Evolutionary conservation across 2,113 vertebrate genomes (phyloP).

Genomic region (Pteruthius melanotis): DNA sequence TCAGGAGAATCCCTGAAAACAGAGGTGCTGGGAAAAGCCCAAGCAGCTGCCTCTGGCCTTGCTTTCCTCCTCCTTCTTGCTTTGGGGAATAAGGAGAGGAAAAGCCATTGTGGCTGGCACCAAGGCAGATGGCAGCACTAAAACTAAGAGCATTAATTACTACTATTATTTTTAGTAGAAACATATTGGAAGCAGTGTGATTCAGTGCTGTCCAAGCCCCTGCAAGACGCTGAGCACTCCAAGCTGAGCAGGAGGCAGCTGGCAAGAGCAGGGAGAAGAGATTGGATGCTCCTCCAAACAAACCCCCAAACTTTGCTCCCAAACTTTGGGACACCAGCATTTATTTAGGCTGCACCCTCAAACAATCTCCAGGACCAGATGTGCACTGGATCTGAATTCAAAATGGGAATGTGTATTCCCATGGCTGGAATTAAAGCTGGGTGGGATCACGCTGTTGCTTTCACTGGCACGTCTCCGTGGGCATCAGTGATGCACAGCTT

Average conservation of each 20-base stretch:
- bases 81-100: background rate
- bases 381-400: background rate
- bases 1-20: background rate
- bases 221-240: conserved; percentile 9
- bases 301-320: too few relatives aligned
- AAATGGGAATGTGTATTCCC: background rate
- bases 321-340: background rate
- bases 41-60: background rate
- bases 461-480: background rate
- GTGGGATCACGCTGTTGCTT: background rate
- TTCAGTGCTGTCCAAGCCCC: conserved; percentile 32
- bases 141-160: conserved; percentile 54
- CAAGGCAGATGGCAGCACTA: conserved; percentile 5
- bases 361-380: background rate
- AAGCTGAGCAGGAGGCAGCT: background rate
- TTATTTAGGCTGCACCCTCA: background rate
- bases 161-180: conserved; percentile 55
- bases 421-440: background rate
- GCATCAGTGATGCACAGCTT: background rate
- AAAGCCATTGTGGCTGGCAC: background rate
- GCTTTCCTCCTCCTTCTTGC: background rate
- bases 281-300: background rate
- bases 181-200: conserved; percentile 48
- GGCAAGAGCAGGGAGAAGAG: background rate
- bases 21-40: background rate